Conservation (phyloP, 2,113 vertebrate species). For the Colistium nudipinnis region DNA sequence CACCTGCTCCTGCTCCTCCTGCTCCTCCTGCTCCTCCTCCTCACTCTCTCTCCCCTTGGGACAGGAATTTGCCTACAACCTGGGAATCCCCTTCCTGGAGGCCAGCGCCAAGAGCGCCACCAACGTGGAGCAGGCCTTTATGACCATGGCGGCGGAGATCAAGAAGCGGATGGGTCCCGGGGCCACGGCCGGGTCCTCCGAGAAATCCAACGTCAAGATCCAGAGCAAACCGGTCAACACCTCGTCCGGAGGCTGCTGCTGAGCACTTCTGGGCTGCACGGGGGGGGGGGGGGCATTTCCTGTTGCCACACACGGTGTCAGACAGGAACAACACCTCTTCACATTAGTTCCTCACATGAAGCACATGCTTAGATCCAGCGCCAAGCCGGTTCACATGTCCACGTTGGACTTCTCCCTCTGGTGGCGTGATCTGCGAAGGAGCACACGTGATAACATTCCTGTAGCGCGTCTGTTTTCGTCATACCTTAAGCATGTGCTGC, state of each 20-base stretch:
- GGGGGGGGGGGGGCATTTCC: constrained; percentile 10
- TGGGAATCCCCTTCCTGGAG: constrained; percentile 97
- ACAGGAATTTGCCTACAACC: constrained; percentile 96
- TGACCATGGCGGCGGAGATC: constrained; percentile 99
- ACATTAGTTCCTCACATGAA: constrained; percentile 39
- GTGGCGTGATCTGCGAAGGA: not conserved
- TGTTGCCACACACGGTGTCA: no score
- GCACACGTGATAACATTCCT: constrained; percentile 59
- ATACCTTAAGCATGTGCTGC: constrained; percentile 62
- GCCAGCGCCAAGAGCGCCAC: constrained; percentile 98
- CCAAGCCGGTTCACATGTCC: constrained; percentile 40
- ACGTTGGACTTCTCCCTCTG: constrained; percentile 21
- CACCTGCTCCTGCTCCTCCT: not conserved
- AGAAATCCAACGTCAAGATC: constrained; percentile 98
- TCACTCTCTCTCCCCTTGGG: no score
- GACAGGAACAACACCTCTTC: no score
- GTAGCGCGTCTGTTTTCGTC: constrained; percentile 32
- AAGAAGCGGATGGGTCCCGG: constrained; percentile 98
- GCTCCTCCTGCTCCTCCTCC: not conserved
- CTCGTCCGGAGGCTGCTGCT: constrained; percentile 94
- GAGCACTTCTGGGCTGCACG: constrained; percentile 50
- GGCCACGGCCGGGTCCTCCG: constrained; percentile 88
- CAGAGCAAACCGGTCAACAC: constrained; percentile 98
- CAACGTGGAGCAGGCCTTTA: constrained; percentile 99
- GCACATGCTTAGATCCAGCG: constrained; percentile 63